These are phyloP conservation scores for Tyrophagus putrescentiae DNA, from an alignment of 1,140 invertebrate genomes.

Conservation along the genomic window DNA sequence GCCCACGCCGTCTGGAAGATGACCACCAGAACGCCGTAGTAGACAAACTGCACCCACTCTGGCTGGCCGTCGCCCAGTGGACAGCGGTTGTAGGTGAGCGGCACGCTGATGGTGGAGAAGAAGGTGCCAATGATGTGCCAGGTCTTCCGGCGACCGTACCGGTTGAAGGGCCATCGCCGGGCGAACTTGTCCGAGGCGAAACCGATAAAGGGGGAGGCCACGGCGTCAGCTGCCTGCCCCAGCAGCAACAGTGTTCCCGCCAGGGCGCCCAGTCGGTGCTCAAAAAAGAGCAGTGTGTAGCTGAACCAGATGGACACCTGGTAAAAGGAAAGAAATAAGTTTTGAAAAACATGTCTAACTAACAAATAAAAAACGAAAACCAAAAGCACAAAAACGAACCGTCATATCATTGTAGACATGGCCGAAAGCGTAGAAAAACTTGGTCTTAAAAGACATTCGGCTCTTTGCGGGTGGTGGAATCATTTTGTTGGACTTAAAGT, in stretches of 20 bases:
- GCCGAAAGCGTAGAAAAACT: constrained; percentile 52
- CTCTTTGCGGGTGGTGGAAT: too few species aligned
- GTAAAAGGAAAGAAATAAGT: too few species aligned
- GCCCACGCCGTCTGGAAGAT: constrained; percentile 97
- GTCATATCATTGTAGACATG: constrained; percentile 89
- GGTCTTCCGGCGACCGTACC: constrained; percentile 28
- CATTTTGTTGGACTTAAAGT: too few species aligned
- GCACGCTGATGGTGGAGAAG: constrained; percentile 61
- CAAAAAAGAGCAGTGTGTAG: constrained; percentile 58
- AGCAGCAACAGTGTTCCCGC: constrained; percentile 63
- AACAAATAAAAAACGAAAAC: too few species aligned
- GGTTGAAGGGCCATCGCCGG: constrained; percentile 39
- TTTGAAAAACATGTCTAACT: too few species aligned
- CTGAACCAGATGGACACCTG: constrained; percentile 96
- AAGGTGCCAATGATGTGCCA: constrained; percentile 36
- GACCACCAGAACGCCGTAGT: constrained; percentile 70
- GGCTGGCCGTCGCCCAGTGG: constrained; percentile 47
- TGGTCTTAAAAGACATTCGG: too few species aligned
- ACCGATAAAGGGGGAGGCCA: constrained; percentile 74
- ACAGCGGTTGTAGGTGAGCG: constrained; percentile 73
- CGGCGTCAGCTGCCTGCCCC: constrained; percentile 72
- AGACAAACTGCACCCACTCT: constrained; percentile 59
- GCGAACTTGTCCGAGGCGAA: constrained; percentile 48
- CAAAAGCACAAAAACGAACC: too few species aligned
- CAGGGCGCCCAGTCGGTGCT: constrained; percentile 56